Conservation (phyloP, 2,113 vertebrate genomes). For the Callaeas wilsoni region DNA sequence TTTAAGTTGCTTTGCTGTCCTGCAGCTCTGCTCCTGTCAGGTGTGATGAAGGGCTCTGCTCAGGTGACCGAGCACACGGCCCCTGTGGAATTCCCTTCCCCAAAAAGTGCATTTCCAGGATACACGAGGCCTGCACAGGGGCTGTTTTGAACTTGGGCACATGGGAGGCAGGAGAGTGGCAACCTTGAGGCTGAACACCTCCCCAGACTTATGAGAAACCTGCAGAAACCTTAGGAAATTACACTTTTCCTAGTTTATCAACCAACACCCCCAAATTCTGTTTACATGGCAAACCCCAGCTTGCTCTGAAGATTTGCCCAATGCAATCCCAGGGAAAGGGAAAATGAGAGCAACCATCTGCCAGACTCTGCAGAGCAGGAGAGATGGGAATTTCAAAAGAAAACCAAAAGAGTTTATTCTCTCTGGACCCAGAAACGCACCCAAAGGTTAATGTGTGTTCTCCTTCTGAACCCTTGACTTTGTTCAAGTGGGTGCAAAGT, state of each 20-base stretch:
- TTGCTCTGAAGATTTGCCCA: neutral
- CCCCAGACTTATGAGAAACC: neutral
- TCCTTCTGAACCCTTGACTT: neutral
- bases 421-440: neutral
- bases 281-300: neutral
- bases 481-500: neutral
- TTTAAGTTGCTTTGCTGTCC: neutral
- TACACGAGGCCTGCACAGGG: rapidly evolving
- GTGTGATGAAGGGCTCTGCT: neutral
- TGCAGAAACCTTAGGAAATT: neutral
- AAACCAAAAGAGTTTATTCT: neutral
- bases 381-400: neutral
- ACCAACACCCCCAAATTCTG: neutral
- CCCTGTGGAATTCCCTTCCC: neutral
- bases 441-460: rapidly evolving
- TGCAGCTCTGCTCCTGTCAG: slow-evolving; percentile 9
- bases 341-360: neutral
- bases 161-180: neutral
- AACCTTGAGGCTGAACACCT: neutral
- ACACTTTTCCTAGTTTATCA: neutral
- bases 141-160: neutral
- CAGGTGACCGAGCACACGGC: neutral
- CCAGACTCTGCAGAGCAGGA: neutral
- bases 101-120: neutral
- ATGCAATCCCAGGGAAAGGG: neutral